These are phyloP conservation scores for Hylaeus volcanicus DNA, from an alignment of 1,140 invertebrate species.

Conservation along the genomic window DNA sequence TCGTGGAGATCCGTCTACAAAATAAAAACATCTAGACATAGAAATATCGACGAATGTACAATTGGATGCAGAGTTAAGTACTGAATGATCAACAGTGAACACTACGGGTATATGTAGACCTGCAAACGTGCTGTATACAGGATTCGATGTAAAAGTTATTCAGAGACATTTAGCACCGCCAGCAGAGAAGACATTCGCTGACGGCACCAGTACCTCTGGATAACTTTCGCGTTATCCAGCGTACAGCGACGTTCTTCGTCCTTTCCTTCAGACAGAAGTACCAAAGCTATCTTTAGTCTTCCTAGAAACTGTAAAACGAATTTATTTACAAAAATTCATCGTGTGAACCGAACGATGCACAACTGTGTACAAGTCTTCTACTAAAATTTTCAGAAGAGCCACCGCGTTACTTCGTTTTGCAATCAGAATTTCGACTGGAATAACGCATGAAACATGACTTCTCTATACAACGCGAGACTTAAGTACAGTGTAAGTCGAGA, in stretches of 20 bases:
- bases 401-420: not conserved
- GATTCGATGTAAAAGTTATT: too few species aligned
- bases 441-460: too few species aligned
- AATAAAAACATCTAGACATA: not conserved
- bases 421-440: not conserved
- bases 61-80: conserved; percentile 20
- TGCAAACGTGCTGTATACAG: not conserved
- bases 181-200: too few species aligned
- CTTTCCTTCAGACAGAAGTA: not conserved
- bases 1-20: not conserved
- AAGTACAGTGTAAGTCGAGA: too few species aligned
- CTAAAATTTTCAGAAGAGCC: not conserved
- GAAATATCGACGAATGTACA: not conserved
- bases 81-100: conserved; percentile 7
- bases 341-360: not conserved
- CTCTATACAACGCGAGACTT: too few species aligned
- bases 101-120: conserved; percentile 1
- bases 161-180: too few species aligned
- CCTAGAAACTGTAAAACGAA: not conserved
- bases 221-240: not conserved
- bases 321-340: not conserved
- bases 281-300: not conserved
- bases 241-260: not conserved
- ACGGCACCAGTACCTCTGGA: too few species aligned
- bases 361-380: not conserved